Base-by-base conservation (phyloP, 37 sponge, comb jelly and placozoan genomes). In the Ianthella basta region DNA sequence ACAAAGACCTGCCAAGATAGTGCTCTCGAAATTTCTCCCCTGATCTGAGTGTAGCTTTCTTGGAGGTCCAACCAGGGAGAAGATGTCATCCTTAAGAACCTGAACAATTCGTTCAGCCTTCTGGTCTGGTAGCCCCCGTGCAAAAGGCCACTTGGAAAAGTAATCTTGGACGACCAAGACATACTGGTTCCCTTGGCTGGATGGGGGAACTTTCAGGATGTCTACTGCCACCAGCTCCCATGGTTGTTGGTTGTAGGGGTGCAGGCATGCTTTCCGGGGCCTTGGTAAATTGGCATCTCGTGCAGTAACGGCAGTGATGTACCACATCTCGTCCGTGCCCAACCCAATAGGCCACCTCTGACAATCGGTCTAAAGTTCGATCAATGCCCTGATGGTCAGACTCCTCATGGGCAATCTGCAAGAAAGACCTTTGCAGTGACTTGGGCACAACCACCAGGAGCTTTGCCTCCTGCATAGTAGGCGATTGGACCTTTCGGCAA, bases 281-380 rank as follows among this genome's bases (percentile, higher is more conserved):
- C 24, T 80, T 80, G 27, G 56, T 32, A 25, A 27, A 30, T 15
- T 80, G 80, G 24, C 80, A 80, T 15, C 18, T 50, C 55, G 29
- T 57, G 27, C 80, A 80, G 18, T 32, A 80, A 14, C 5, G 40
- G 15, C 70, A 68, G 70, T 68, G 32, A 68, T 27, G 70, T 16
- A n/a, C 32, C 32, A 27, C 32, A 68, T 68, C 70, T 27, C 32
- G 15, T 68, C 30, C 70, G 14, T 23, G 25, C 19, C 70, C 70
- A n/a, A 68, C 70, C 70, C 70, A 68, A n/a, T 68, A 68, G 70
- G 70, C 70, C 20, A 68, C 19, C 32, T 68, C 23, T 68, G 70
- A 68, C 27, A 68, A 68, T n/a, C 32, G 20, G 32, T 15, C 25
- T n/a, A 68, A 15, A 15, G 70, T 68, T 15, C 70, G 20, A n/a